These are phyloP conservation scores for Vimba vimba DNA, from an alignment of 2,113 vertebrate species.

Conservation along the genomic window DNA sequence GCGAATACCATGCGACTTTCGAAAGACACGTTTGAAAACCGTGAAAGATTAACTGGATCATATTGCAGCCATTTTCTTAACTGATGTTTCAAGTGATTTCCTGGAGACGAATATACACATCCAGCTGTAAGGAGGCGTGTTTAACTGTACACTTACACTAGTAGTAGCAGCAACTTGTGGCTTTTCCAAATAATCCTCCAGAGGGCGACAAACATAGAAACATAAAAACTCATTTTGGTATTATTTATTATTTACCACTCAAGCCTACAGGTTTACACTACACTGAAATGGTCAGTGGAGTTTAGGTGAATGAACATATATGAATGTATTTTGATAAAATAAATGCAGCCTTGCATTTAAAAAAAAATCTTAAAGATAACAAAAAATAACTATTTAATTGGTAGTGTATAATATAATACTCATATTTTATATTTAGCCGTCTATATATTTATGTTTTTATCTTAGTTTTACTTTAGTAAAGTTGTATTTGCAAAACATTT, in stretches of 20 bases:
- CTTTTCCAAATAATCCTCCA: not conserved
- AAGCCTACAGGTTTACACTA: not conserved
- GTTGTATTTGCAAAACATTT: not conserved
- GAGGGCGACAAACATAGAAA: not conserved
- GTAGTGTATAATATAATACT: not conserved
- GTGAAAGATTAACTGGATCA: not conserved
- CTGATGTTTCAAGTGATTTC: not conserved
- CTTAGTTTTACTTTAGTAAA: not conserved
- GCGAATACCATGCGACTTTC: not conserved
- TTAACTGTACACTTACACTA: not conserved
- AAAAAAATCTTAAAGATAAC: not conserved
- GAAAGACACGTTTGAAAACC: not conserved
- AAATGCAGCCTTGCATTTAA: not conserved
- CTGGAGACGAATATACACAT: not conserved
- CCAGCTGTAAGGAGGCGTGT: conserved; percentile 6
- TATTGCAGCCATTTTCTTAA: not conserved
- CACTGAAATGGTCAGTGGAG: not conserved
- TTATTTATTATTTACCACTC: not conserved
- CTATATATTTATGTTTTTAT: not conserved
- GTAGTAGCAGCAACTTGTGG: not conserved
- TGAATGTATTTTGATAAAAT: not conserved
- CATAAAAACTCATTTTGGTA: not conserved
- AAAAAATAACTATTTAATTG: not conserved
- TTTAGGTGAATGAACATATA: not conserved
- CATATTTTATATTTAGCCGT: not conserved